Percentiles rank a stretch among this genome's conserved stretches.
Conservation (phyloP, 2,113 vertebrate species). For the Muntiacus muntjak region DNA sequence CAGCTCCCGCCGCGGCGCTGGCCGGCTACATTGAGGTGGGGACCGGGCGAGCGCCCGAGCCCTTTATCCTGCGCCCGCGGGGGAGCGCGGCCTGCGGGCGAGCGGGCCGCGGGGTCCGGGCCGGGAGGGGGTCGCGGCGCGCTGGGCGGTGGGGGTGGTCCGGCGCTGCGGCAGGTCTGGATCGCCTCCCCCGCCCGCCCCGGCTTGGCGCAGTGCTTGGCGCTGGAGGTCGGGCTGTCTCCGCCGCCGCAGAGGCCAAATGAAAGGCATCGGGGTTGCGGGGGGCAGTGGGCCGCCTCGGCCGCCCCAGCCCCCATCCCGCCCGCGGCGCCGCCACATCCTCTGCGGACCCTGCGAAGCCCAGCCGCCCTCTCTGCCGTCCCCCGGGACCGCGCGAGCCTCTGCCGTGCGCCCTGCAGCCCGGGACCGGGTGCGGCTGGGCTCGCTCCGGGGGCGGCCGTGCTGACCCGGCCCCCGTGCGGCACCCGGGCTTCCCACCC, state of each 20-base stretch:
- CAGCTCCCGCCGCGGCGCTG: constrained; percentile 59
- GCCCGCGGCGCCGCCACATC: neutral
- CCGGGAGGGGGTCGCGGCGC: neutral
- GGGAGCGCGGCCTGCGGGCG: constrained; percentile 22
- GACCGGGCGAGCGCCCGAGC: neutral
- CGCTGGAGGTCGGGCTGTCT: constrained; percentile 44
- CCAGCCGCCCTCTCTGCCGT: neutral
- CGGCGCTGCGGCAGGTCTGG: constrained; percentile 38
- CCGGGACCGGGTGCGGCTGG: neutral
- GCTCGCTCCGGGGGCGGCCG: neutral
- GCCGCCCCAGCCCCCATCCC: neutral
- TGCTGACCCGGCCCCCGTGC: neutral
- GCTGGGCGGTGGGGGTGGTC: neutral
- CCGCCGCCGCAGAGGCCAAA: constrained; percentile 71
- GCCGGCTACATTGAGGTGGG: constrained; percentile 73
- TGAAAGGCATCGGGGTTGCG: constrained; percentile 65
- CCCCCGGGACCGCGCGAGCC: neutral
- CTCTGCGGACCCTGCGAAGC: neutral
- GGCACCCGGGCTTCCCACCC: neutral
- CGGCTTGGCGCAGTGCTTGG: constrained; percentile 64
- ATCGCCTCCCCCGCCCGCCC: neutral
- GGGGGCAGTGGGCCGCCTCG: neutral
- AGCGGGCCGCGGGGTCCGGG: neutral
- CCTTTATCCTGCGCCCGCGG: neutral
- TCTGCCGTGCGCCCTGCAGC: neutral